Evolutionary conservation across 1,140 invertebrate species (phyloP).

Genomic region (Grapholita molesta): DNA sequence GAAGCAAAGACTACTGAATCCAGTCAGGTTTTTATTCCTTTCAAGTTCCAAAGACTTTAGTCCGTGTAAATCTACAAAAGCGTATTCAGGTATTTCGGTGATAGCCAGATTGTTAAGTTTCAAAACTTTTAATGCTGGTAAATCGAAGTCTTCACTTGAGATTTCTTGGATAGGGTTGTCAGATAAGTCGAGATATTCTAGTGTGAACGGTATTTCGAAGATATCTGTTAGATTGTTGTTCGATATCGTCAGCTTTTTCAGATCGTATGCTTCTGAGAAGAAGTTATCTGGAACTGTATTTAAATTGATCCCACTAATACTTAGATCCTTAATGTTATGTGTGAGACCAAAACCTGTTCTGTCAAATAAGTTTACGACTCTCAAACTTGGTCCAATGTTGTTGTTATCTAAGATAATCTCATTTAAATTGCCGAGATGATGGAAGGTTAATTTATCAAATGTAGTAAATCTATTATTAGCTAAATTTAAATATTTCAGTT

Average conservation of each 20-base stretch:
- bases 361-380: slow-evolving; percentile 53
- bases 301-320: slow-evolving; percentile 56
- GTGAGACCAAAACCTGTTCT: slow-evolving; percentile 56
- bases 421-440: slow-evolving; percentile 62
- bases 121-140: slow-evolving; percentile 54
- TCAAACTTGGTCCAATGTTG: slow-evolving; percentile 50
- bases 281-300: slow-evolving; percentile 56
- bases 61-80: slow-evolving; percentile 50
- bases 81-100: slow-evolving; percentile 48
- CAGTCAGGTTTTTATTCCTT: slow-evolving; percentile 59
- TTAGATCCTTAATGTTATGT: slow-evolving; percentile 52
- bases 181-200: slow-evolving; percentile 70
- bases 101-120: slow-evolving; percentile 67
- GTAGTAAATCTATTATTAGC: slow-evolving; percentile 74
- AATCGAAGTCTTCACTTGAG: slow-evolving; percentile 55
- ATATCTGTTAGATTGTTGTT: slow-evolving; percentile 58
- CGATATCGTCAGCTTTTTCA: slow-evolving; percentile 52
- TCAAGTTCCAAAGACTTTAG: slow-evolving; percentile 58
- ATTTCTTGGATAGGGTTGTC: slow-evolving; percentile 61
- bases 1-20: slow-evolving; percentile 56
- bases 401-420: slow-evolving; percentile 73
- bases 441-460: slow-evolving; percentile 64
- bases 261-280: slow-evolving; percentile 62
- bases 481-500: slow-evolving; percentile 77
- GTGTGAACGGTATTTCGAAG: slow-evolving; percentile 63